phyloP scores from a whole-genome alignment of 2,888 invertebrate species.

The Amorpha juglandis region DNA sequence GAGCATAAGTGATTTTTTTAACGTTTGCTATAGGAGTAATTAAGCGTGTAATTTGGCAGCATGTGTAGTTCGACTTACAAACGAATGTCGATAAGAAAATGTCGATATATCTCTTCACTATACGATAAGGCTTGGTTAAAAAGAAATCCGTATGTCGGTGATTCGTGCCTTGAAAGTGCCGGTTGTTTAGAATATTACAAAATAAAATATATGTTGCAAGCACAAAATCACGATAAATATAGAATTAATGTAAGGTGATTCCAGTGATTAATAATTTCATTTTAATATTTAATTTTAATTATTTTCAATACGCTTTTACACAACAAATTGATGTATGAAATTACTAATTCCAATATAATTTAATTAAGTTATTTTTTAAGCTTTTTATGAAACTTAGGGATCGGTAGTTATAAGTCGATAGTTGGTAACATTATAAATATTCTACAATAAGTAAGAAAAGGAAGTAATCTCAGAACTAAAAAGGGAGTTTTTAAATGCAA shows the following conservation, averaged over 20 bases:
- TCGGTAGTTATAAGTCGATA: not conserved
- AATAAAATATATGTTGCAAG: constrained; percentile 10
- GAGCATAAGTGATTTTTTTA: too few relatives aligned
- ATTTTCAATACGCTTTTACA: constrained; percentile 23
- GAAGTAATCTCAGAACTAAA: too few relatives aligned
- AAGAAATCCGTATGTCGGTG: not conserved
- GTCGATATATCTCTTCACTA: constrained; percentile 17
- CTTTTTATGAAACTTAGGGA: not conserved
- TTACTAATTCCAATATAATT: constrained; percentile 20
- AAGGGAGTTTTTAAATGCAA: too few relatives aligned
- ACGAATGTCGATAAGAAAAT: constrained; percentile 2
- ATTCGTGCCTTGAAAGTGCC: constrained; percentile 22
- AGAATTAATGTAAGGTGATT: constrained; percentile 14
- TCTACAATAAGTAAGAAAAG: not conserved
- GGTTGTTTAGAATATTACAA: constrained; percentile 5
- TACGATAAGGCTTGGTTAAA: constrained; percentile 4
- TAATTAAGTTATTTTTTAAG: constrained; percentile 15
- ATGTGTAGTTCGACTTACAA: not conserved
- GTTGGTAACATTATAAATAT: not conserved
- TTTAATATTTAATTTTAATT: constrained; percentile 16
- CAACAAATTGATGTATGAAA: constrained; percentile 23
- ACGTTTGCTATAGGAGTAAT: not conserved
- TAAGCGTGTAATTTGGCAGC: not conserved
- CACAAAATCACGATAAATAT: constrained; percentile 19
- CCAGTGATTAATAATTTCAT: constrained; percentile 12